Conservation (phyloP, 2,888 invertebrate genomes). For the Conus canariensis region DNA sequence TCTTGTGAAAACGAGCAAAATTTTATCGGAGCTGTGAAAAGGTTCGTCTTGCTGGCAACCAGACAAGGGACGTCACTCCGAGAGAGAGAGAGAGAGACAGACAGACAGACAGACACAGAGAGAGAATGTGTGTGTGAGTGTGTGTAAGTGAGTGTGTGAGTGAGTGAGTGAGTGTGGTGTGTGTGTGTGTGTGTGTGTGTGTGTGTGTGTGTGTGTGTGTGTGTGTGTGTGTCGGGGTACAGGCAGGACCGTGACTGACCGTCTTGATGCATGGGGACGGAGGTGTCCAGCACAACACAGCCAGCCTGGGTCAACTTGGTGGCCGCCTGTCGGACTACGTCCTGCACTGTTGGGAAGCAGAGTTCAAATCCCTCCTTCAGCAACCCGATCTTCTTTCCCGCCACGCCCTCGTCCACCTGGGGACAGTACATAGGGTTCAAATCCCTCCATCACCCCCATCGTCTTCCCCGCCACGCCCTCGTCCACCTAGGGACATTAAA, state of each 20-base stretch:
- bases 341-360: conserved; percentile 58
- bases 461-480: not conserved
- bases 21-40: too few relatives aligned
- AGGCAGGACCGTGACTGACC: conserved; percentile 51
- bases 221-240: too few relatives aligned
- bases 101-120: too few relatives aligned
- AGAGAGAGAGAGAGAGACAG: not conserved
- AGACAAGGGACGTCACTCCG: too few relatives aligned
- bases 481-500: not conserved
- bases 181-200: not conserved
- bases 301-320: conserved; percentile 55
- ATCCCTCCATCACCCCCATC: not conserved
- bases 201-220: too few relatives aligned
- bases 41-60: too few relatives aligned
- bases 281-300: conserved; percentile 64
- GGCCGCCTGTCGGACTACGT: conserved; percentile 62
- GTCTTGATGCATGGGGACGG: conserved; percentile 67
- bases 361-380: conserved; percentile 71
- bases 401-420: conserved; percentile 61
- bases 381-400: conserved; percentile 66
- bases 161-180: not conserved
- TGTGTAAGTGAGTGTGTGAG: too few relatives aligned
- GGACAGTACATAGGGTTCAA: not conserved
- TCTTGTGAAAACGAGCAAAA: too few relatives aligned
- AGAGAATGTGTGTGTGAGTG: too few relatives aligned